These are phyloP conservation scores for Halocynthia roretzi DNA, from an alignment of 23 tunicate genomes.

Conservation along the genomic window DNA sequence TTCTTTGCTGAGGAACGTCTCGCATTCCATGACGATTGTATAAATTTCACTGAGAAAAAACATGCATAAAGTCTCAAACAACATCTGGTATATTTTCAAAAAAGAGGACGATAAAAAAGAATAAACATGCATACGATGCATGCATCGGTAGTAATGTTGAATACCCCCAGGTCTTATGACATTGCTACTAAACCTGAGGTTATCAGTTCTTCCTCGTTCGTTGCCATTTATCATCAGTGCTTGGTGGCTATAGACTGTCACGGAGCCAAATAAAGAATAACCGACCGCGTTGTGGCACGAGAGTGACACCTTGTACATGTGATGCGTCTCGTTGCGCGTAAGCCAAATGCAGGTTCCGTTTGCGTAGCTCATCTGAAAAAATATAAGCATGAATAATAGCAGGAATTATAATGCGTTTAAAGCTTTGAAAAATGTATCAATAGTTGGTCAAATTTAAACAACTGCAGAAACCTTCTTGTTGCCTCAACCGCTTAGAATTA, in stretches of 20 bases:
- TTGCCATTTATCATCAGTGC: neutral
- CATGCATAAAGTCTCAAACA: neutral
- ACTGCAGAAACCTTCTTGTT: too few relatives aligned
- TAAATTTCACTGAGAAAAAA: neutral
- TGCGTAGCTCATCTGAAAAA: too few relatives aligned
- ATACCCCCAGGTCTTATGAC: neutral
- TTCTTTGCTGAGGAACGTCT: neutral
- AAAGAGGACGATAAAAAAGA: too few relatives aligned
- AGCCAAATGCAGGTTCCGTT: neutral
- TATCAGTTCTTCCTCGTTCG: too few relatives aligned
- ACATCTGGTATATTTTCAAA: neutral
- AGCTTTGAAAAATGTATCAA: too few relatives aligned
- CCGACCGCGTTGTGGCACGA: constrained; percentile 1
- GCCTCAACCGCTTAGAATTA: too few relatives aligned
- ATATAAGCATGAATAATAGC: too few relatives aligned
- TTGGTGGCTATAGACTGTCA: neutral
- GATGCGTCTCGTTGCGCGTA: neutral
- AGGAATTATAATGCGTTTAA: too few relatives aligned
- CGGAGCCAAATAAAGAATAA: neutral
- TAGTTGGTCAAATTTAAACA: too few relatives aligned
- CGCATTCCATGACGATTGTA: constrained; percentile 14
- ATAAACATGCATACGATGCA: too few relatives aligned
- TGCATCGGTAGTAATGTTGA: neutral
- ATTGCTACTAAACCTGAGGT: neutral
- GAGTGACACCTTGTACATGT: constrained; percentile 4